These are phyloP conservation scores for Meriones psammophilus DNA, from an alignment of 2,797 vertebrate species.

Conservation along the genomic window DNA sequence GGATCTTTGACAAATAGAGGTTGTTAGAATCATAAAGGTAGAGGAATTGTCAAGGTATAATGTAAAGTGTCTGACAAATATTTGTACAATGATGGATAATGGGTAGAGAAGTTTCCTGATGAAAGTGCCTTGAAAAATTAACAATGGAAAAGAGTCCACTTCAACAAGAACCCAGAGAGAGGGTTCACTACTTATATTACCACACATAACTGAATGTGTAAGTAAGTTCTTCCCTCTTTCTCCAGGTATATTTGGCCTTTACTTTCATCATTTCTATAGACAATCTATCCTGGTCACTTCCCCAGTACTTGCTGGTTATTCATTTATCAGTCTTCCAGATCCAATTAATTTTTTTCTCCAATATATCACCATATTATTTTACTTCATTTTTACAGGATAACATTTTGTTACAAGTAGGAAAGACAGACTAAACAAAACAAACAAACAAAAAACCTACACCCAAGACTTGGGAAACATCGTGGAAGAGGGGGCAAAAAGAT, in stretches of 20 bases:
- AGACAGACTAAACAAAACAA: background rate
- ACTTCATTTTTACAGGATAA: background rate
- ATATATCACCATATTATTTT: background rate
- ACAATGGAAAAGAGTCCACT: background rate
- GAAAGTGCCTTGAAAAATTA: conserved; percentile 5
- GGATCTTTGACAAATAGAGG: background rate
- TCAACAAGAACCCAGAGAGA: background rate
- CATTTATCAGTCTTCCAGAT: background rate
- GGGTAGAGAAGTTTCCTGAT: background rate
- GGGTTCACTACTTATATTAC: background rate
- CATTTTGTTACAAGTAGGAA: background rate
- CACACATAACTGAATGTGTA: background rate
- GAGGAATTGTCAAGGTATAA: background rate
- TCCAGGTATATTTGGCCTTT: background rate
- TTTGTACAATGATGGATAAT: background rate
- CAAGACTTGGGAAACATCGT: too few relatives aligned
- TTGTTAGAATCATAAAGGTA: background rate
- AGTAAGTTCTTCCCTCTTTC: background rate
- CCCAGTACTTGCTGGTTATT: background rate
- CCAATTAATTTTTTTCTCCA: background rate
- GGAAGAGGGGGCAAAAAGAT: background rate
- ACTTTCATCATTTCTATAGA: background rate
- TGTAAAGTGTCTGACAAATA: background rate
- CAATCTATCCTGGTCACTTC: background rate
- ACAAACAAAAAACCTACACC: too few relatives aligned